A percentile compares a stretch with the other conserved stretches of the same genome.
Evolutionary conservation across 2,797 vertebrate species (phyloP).

Genomic region (Gymnopithys bicolor): DNA sequence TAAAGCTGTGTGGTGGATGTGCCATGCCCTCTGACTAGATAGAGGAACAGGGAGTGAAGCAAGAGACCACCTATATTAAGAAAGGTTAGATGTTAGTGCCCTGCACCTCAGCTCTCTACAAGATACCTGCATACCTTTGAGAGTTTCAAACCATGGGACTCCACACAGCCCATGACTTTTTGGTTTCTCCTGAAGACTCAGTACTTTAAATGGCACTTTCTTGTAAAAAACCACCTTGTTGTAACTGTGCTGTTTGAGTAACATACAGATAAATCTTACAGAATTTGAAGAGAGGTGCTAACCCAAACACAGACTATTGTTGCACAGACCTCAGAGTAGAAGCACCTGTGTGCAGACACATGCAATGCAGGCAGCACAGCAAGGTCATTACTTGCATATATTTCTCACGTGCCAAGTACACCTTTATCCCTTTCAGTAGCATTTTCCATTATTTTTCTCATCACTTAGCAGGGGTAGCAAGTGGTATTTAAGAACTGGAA

Average conservation of each 20-base stretch:
- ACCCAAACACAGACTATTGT: not conserved
- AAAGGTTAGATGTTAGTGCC: not conserved
- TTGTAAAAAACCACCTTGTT: not conserved
- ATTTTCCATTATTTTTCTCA: not conserved
- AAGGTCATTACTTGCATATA: not conserved
- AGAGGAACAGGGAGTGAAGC: not conserved
- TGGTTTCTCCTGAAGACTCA: not conserved
- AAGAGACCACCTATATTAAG: not conserved
- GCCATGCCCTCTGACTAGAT: not conserved
- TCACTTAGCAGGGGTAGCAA: not conserved
- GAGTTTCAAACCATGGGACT: not conserved
- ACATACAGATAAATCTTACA: not conserved
- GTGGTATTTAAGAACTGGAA: accelerated
- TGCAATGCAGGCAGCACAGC: not conserved
- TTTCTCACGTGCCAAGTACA: not conserved
- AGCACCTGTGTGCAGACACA: accelerated
- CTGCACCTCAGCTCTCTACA: not conserved
- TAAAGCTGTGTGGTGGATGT: not conserved
- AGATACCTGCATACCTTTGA: not conserved
- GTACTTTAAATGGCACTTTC: not conserved
- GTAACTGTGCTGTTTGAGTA: not conserved
- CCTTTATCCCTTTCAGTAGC: not conserved
- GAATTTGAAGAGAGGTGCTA: not conserved
- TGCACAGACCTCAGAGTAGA: not conserved
- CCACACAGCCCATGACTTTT: not conserved